Evolutionary conservation across 1,140 invertebrate genomes (phyloP).

Genomic region (Trichonephila clavipes): DNA sequence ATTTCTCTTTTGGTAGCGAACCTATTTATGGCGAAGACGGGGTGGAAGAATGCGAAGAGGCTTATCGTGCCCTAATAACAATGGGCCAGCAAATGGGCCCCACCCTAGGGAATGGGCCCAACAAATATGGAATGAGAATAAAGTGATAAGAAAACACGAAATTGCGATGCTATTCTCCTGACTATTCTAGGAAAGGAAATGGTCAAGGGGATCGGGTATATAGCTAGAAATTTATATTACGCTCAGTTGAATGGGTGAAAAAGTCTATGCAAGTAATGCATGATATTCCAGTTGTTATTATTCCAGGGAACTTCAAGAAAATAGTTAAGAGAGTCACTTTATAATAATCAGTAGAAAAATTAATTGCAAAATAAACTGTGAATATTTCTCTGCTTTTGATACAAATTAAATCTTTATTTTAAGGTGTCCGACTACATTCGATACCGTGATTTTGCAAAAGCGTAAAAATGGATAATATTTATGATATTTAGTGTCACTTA

Average conservation of each 20-base stretch:
- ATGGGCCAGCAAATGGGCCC: conserved; percentile 74
- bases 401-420: no score
- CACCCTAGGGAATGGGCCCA: conserved; percentile 66
- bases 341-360: no score
- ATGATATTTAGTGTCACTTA: no score
- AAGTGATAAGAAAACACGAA: conserved; percentile 76
- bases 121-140: conserved; percentile 76
- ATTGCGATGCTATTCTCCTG: conserved; percentile 68
- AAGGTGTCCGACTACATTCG: no score
- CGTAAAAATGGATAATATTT: no score
- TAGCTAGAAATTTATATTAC: background rate
- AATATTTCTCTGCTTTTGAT: no score
- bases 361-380: no score
- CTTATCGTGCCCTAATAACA: conserved; percentile 75
- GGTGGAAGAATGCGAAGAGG: conserved; percentile 39
- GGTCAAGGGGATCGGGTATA: background rate
- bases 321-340: no score
- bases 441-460: no score
- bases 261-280: no score
- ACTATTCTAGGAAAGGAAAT: conserved; percentile 38
- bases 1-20: conserved; percentile 48
- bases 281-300: no score
- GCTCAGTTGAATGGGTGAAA: background rate
- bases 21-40: conserved; percentile 51
- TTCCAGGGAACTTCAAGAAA: no score